Evolutionary conservation across 35 echinoderm and acorn worm genomes (phyloP).

Genomic region (Ophiothrix spiculata): DNA sequence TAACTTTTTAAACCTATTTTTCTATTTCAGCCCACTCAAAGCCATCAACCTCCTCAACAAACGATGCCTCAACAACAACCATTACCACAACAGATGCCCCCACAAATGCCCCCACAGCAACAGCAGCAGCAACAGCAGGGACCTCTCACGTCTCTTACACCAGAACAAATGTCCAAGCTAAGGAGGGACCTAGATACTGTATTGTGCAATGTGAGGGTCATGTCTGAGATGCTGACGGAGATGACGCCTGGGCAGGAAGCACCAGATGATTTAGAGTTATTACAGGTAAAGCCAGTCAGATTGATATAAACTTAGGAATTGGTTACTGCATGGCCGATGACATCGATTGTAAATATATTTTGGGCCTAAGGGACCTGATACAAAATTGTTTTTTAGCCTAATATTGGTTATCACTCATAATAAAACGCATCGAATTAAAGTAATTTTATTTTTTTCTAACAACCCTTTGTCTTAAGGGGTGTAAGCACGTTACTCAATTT

Average conservation of each 20-base stretch:
- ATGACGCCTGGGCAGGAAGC: slow-evolving; percentile 78
- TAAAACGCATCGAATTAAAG: background rate
- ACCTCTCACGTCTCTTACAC: slow-evolving; percentile 12
- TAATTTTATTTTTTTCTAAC: background rate
- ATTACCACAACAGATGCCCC: background rate
- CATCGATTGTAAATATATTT: no score
- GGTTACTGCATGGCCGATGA: background rate
- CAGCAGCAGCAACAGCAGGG: slow-evolving; percentile 23
- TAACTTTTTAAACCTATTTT: no score
- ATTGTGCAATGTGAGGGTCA: slow-evolving; percentile 80
- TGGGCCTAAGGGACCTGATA: no score
- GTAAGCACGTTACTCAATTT: no score
- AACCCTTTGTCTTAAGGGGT: no score
- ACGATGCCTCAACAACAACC: background rate
- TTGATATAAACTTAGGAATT: background rate
- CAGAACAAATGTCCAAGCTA: slow-evolving; percentile 80
- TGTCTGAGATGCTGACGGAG: slow-evolving; percentile 98
- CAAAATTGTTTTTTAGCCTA: no score
- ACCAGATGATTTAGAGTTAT: slow-evolving; percentile 75
- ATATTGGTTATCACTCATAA: background rate
- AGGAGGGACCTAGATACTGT: slow-evolving; percentile 82
- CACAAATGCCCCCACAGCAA: background rate
- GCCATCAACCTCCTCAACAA: slow-evolving; percentile 18
- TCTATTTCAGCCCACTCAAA: slow-evolving; percentile 34
- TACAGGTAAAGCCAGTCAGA: slow-evolving; percentile 76